Evolutionary conservation across 1,140 invertebrate species (phyloP).

Genomic region (Psilanteris sp.): DNA sequence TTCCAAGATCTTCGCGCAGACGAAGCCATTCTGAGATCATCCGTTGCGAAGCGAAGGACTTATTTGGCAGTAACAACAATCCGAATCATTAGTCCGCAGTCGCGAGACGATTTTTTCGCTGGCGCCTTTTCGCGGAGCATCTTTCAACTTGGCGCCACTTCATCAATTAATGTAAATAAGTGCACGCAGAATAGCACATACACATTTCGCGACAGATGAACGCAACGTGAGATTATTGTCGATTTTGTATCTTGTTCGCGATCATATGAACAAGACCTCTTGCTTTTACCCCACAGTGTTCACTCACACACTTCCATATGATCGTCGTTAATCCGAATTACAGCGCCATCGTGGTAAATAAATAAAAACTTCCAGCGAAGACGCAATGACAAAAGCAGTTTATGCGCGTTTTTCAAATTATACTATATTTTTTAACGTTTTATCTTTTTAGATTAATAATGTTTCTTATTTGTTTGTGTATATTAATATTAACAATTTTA

Average conservation of each 20-base stretch:
- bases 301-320: conserved; percentile 32
- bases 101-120: conserved; percentile 67
- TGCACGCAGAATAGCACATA: background rate
- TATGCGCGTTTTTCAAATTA: too few species aligned
- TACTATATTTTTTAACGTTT: too few species aligned
- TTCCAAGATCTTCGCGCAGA: conserved; percentile 83
- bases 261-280: conserved; percentile 26
- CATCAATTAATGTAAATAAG: background rate
- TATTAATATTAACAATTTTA: too few species aligned
- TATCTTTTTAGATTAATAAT: too few species aligned
- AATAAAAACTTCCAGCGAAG: too few species aligned
- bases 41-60: conserved; percentile 71
- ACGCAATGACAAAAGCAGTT: too few species aligned
- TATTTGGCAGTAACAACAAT: conserved; percentile 77
- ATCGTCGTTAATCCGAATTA: conserved; percentile 1
- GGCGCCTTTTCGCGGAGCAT: conserved; percentile 41
- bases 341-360: conserved; percentile 28
- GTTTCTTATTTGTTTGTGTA: too few species aligned
- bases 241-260: conserved; percentile 14
- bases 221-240: conserved; percentile 18
- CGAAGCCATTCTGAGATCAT: conserved; percentile 79
- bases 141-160: conserved; percentile 4
- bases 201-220: conserved; percentile 21
- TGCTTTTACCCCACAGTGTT: conserved; percentile 12
- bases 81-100: conserved; percentile 66